phyloP scores from a whole-genome alignment of 2,888 invertebrate genomes.

The Argyra leucocephala region DNA sequence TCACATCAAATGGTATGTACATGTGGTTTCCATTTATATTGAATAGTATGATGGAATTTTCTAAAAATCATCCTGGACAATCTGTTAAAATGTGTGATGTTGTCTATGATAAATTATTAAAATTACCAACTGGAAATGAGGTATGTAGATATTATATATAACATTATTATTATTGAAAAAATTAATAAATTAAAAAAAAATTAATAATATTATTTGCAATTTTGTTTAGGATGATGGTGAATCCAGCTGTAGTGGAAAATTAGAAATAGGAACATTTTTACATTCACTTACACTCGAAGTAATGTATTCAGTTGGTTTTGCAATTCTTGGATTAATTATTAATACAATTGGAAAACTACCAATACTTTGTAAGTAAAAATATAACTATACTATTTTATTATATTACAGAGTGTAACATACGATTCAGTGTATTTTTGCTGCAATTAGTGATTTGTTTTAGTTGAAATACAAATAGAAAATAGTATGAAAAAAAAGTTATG shows the following conservation, averaged over 20 bases:
- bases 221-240: slow-evolving; percentile 15
- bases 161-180: too few species aligned
- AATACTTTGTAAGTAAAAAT: slow-evolving; percentile 30
- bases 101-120: slow-evolving; percentile 23
- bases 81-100: slow-evolving; percentile 34
- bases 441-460: too few species aligned
- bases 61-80: slow-evolving; percentile 28
- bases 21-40: slow-evolving; percentile 40
- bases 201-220: background rate
- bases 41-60: slow-evolving; percentile 33
- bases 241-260: slow-evolving; percentile 27
- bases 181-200: too few species aligned
- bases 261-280: slow-evolving; percentile 33
- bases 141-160: background rate
- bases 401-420: background rate
- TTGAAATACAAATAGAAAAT: background rate
- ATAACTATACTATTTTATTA: background rate
- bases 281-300: slow-evolving; percentile 32
- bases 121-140: slow-evolving; percentile 24
- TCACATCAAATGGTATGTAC: slow-evolving; percentile 36
- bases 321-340: slow-evolving; percentile 32
- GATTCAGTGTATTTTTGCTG: background rate
- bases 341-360: slow-evolving; percentile 31
- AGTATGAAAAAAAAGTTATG: too few species aligned
- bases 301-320: slow-evolving; percentile 33